Conservation (phyloP, 2,888 invertebrate genomes). For the Apeira syringaria region DNA sequence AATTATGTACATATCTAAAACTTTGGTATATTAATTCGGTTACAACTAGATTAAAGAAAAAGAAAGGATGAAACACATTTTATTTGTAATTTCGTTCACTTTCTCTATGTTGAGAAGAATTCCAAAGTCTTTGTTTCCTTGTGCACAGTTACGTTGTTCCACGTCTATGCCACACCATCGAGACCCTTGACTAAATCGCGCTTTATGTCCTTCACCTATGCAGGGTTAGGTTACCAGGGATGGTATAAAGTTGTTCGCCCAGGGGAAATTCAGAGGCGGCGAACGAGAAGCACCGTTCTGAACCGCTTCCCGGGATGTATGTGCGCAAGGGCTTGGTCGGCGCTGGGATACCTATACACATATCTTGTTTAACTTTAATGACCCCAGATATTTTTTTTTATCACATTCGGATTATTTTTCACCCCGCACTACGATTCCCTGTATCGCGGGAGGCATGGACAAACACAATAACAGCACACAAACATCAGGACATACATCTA, state of each 20-base stretch:
- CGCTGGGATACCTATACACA: slow-evolving; percentile 66
- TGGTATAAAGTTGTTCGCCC: slow-evolving; percentile 70
- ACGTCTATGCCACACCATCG: not conserved
- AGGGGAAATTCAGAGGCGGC: slow-evolving; percentile 59
- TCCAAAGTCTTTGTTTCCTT: not conserved
- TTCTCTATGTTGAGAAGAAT: too few relatives aligned
- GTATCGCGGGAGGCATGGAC: too few relatives aligned
- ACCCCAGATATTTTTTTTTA: too few relatives aligned
- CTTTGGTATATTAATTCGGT: too few relatives aligned
- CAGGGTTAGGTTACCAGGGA: slow-evolving; percentile 64
- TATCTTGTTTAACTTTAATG: slow-evolving; percentile 24
- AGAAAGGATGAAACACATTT: too few relatives aligned
- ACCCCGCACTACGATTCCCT: too few relatives aligned
- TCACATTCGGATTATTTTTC: too few relatives aligned
- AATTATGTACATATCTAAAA: not conserved
- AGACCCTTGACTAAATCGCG: slow-evolving; percentile 1
- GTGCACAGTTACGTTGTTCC: not conserved
- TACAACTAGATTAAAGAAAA: too few relatives aligned
- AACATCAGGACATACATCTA: too few relatives aligned
- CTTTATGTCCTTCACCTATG: slow-evolving; percentile 8
- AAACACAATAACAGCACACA: too few relatives aligned
- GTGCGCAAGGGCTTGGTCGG: slow-evolving; percentile 69
- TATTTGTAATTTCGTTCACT: too few relatives aligned
- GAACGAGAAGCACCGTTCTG: slow-evolving; percentile 68
- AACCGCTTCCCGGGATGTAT: slow-evolving; percentile 63